phyloP scores from a whole-genome alignment of 2,888 invertebrate species.

The Stenurella melanura region DNA sequence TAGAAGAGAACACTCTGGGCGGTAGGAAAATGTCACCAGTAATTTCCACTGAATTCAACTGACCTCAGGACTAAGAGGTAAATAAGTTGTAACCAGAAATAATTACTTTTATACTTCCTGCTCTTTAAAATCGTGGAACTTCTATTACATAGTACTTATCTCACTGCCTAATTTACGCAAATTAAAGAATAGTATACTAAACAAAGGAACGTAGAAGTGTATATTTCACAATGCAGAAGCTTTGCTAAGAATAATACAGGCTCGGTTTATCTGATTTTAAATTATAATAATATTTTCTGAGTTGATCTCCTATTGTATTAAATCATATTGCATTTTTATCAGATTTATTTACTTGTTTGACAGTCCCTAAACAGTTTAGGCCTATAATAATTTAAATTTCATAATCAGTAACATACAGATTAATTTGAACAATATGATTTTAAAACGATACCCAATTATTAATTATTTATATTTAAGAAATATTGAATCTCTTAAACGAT shows the following conservation, averaged over 20 bases:
- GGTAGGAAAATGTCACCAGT: too few species aligned
- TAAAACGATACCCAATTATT: neutral
- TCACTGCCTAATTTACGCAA: too few species aligned
- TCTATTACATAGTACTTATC: too few species aligned
- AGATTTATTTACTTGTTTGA: neutral
- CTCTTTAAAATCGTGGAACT: too few species aligned
- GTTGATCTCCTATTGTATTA: neutral
- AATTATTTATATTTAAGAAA: neutral
- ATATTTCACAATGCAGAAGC: neutral
- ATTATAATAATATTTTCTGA: neutral
- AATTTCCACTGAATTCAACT: too few species aligned
- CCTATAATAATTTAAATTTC: neutral
- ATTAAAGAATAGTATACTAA: too few species aligned
- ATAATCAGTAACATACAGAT: neutral
- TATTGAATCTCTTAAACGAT: neutral
- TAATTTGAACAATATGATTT: neutral
- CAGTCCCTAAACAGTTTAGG: neutral
- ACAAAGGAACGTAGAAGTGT: too few species aligned
- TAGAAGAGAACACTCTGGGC: too few species aligned
- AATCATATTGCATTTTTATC: neutral
- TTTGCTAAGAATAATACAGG: neutral
- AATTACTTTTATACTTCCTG: too few species aligned
- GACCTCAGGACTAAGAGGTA: too few species aligned
- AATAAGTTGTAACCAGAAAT: too few species aligned
- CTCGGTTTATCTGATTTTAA: neutral